Evolutionary conservation across 2,888 invertebrate genomes (phyloP).

Genomic region (Sphinx pinastri): DNA sequence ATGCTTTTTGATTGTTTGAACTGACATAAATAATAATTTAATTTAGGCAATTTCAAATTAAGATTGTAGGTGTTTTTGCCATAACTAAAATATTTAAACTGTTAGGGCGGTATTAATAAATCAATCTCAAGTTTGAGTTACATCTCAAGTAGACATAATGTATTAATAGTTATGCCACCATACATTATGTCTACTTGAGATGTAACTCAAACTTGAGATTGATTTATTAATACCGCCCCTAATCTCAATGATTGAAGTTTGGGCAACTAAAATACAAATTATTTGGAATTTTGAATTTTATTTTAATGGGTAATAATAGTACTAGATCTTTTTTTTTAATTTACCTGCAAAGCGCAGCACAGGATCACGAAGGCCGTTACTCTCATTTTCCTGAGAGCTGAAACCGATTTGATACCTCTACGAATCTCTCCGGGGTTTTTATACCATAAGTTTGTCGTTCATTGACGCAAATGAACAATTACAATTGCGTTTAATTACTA

Average conservation of each 20-base stretch:
- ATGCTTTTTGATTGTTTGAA: background rate
- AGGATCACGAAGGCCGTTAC: conserved; percentile 76
- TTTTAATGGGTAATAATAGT: background rate
- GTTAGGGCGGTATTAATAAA: no score
- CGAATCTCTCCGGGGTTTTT: conserved; percentile 51
- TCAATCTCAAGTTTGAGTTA: no score
- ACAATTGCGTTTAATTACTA: conserved; percentile 41
- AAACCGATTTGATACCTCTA: conserved; percentile 70
- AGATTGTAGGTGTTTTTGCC: no score
- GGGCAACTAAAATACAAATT: background rate
- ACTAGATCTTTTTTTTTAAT: conserved; percentile 32
- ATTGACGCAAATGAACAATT: conserved; percentile 44
- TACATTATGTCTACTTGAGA: no score
- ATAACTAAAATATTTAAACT: no score
- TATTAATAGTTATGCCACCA: no score
- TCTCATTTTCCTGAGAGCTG: conserved; percentile 77
- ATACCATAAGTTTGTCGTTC: conserved; percentile 53
- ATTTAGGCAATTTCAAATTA: no score
- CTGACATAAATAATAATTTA: no score
- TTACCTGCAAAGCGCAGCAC: conserved; percentile 77
- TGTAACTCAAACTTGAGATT: no score
- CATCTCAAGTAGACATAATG: no score
- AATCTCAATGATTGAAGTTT: background rate
- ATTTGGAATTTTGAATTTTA: background rate
- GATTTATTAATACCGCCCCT: no score